These are phyloP conservation scores for Torymus aiolomorphi DNA, from an alignment of 2,888 invertebrate genomes.

Conservation along the genomic window DNA sequence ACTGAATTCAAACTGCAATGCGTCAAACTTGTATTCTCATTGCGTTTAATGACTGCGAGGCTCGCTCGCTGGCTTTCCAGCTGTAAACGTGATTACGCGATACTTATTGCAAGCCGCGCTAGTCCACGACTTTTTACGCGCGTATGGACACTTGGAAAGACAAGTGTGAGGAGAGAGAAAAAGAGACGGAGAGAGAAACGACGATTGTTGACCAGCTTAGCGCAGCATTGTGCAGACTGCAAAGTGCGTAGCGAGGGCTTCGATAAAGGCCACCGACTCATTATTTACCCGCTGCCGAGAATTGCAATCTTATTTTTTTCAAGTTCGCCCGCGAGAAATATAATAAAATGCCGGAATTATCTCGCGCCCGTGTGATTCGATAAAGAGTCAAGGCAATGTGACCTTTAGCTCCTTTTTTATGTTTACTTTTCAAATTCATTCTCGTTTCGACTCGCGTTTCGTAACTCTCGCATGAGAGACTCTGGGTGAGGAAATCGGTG, in stretches of 20 bases:
- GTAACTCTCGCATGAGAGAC: conserved; percentile 3
- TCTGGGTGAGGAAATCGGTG: conserved; percentile 12
- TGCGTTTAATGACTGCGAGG: too few species aligned
- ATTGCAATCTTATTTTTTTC: conserved; percentile 45
- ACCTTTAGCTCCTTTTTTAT: conserved; percentile 44
- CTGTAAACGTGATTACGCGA: not conserved
- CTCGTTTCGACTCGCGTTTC: conserved; percentile 14
- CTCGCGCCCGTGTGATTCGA: not conserved
- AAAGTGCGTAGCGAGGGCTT: conserved; percentile 50
- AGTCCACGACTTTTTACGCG: not conserved
- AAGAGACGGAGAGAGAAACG: too few species aligned
- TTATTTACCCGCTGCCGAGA: conserved; percentile 49
- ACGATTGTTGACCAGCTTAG: conserved; percentile 1
- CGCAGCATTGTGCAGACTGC: conserved; percentile 37
- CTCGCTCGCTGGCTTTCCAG: too few species aligned
- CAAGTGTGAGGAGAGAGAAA: conserved; percentile 12
- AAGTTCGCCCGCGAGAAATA: conserved; percentile 37
- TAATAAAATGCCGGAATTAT: conserved; percentile 26
- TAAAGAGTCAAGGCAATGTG: conserved; percentile 36
- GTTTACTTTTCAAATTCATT: conserved; percentile 27
- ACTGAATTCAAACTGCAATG: too few species aligned
- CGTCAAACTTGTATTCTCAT: too few species aligned
- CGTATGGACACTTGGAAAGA: not conserved
- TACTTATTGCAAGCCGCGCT: not conserved
- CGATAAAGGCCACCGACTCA: conserved; percentile 55